Evolutionary conservation across 1,140 invertebrate genomes (phyloP), one percentile per base, ranked within the genome.

Genomic region (Bombus impatiens): DNA sequence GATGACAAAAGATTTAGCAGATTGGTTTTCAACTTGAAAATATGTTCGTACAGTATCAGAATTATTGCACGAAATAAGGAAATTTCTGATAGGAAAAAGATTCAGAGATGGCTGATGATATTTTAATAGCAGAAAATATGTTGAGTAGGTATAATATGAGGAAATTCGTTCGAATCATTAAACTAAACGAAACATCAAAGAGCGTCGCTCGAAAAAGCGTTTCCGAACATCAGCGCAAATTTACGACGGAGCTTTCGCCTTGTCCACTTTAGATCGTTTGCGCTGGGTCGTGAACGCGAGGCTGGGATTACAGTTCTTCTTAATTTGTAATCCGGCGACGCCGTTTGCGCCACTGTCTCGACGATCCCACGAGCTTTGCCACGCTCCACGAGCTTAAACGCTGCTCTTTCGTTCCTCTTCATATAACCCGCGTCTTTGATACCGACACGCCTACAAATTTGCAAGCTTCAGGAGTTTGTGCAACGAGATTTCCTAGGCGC

Each of bases 261-360:
- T 72, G 82, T 84, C 76, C 76, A 79, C 37, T 57, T 57, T 22
- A 18, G n/a, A 84, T 6, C 53, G 15, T 62, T 71, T 40, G 47
- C 53, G 71, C 76, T 32, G n/a, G 18, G 47, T 5, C 28, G 67
- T 25, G 82, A 57, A 42, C 15, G 76, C 76, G 65, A 57, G 15
- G 5, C 53, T 4, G 6, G 77, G 82, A 79, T 84, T 79, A 84
- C 65, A 9, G 40, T 62, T 78, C 65, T 84, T 84, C 82, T 84
- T 71, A 79, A 84, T 79, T 79, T 40, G 77, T 84, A 84, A 84
- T 79, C 76, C 53, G 37, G 47, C 9, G 53, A 53, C 40, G 62
- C 28, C 77, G 67, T 80, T 84, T 37, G n/a, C 83, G 83, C 76
- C n/a, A n/a, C 53, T 53, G 78, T 79, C 57, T n/a, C 67, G 12